Conservation (phyloP, 2,797 vertebrate species). For the Darevskia mixta region DNA sequence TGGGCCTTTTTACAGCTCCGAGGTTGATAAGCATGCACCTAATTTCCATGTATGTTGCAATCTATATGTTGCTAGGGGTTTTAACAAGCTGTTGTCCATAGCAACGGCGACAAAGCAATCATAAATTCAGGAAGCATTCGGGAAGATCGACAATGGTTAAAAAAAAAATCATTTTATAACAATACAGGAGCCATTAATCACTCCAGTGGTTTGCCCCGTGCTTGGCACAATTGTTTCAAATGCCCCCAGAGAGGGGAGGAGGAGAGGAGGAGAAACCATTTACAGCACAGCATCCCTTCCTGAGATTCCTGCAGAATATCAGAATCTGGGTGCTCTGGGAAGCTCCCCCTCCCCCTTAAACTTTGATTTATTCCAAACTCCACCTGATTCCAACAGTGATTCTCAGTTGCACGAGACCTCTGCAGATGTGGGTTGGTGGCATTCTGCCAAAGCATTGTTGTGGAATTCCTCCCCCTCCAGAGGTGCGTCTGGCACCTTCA, state of each 20-base stretch:
- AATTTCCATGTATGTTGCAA: slow-evolving; percentile 73
- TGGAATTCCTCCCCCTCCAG: too few relatives aligned
- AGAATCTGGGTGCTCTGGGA: slow-evolving; percentile 14
- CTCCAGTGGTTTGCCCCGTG: slow-evolving; percentile 20
- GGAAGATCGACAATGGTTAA: slow-evolving; percentile 54
- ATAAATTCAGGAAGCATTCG: slow-evolving; percentile 69
- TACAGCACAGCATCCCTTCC: slow-evolving; percentile 25
- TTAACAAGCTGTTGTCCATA: slow-evolving; percentile 71
- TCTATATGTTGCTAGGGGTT: slow-evolving; percentile 69
- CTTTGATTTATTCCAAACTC: neutral
- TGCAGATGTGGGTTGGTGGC: too few relatives aligned
- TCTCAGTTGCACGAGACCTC: neutral
- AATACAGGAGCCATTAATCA: slow-evolving; percentile 53
- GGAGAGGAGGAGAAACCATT: neutral
- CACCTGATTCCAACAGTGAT: too few relatives aligned
- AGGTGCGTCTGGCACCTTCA: too few relatives aligned
- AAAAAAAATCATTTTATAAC: slow-evolving; percentile 56
- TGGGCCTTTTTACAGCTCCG: slow-evolving; percentile 68
- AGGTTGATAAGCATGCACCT: slow-evolving; percentile 69
- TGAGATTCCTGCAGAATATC: neutral
- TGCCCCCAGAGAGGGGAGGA: slow-evolving; percentile 36
- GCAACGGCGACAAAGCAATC: slow-evolving; percentile 69
- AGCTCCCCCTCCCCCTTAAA: neutral
- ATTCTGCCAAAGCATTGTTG: too few relatives aligned
- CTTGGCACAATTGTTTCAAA: slow-evolving; percentile 50